These are phyloP conservation scores for Malthinus flaveolus DNA, from an alignment of 2,888 invertebrate species.

Conservation along the genomic window DNA sequence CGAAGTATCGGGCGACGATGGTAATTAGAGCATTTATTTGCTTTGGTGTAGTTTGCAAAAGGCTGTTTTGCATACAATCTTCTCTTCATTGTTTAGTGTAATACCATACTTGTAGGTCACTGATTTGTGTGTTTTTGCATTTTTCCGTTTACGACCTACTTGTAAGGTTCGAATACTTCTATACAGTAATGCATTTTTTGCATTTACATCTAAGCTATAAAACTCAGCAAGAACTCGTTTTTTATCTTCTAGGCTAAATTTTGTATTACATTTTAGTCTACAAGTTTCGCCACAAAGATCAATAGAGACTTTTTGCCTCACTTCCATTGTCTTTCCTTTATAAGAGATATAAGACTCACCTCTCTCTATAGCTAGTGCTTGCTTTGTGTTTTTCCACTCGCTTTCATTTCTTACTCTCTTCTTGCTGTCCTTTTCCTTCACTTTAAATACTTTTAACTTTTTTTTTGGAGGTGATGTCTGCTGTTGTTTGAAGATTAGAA, in stretches of 20 bases:
- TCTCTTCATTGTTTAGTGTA: constrained; percentile 1
- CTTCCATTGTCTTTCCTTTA: not conserved
- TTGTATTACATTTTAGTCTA: not conserved
- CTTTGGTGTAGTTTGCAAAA: not conserved
- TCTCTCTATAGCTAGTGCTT: constrained; percentile 4
- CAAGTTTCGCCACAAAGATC: not conserved
- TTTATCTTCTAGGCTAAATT: constrained; percentile 2
- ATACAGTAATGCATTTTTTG: constrained; percentile 17
- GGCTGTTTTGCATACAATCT: constrained; percentile 1
- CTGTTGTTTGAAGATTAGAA: too few species aligned
- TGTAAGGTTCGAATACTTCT: constrained; percentile 12
- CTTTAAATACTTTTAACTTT: too few species aligned
- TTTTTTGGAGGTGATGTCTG: too few species aligned
- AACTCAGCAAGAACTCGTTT: constrained; percentile 2
- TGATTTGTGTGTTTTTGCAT: constrained; percentile 2
- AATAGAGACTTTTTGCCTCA: not conserved
- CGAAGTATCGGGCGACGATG: too few species aligned
- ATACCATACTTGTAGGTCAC: constrained; percentile 2
- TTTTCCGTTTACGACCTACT: constrained; percentile 10
- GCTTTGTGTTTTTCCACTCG: constrained; percentile 12
- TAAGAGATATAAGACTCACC: not conserved
- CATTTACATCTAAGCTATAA: constrained; percentile 4
- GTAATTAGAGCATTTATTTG: too few species aligned
- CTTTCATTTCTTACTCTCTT: constrained; percentile 12
- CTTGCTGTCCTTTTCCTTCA: too few species aligned